Base-by-base conservation (phyloP, 2,888 invertebrate species). In the Isotomurus palustris region DNA sequence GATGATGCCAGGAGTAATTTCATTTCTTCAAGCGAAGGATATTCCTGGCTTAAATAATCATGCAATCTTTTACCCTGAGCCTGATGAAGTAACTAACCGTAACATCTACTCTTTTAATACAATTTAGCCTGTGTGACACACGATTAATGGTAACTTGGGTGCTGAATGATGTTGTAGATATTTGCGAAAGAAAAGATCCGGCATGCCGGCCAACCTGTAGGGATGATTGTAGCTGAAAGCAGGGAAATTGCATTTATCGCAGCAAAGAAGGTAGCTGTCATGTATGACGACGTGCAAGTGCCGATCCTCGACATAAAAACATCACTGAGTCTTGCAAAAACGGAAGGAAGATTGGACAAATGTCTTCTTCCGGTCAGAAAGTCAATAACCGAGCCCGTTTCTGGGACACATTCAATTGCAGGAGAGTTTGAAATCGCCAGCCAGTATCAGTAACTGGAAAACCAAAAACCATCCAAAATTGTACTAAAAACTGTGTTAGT, bases 1-100 rank as follows among this genome's bases (percentile, higher is more conserved):
- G 82, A 76, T 76, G 63, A 76, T 82, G 35, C 78, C 82, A 3
- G 87, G 87, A 0, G 85, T 87, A 0, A 69, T 83, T 28, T 82
- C 81, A 0, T 85, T 84, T 69, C 79, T 80, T 58, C 80, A 82
- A 21, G 83, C 84, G 1, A 80, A 82, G 69, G 87, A 88, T 70
- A 80, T 88, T 28, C 86, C 86, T 0, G 86, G 86, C 0, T 76
- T 75, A 36, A 87, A 87, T 73, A 74, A 75, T 22, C 84, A 82
- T 69, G 29, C 55, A 8, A 56, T 58, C 19, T 56, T 57, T 57
- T 43, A 40, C 3, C 28, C 32, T 1, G 22, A 49, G 25, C 24
- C 41, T 4, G 62, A 62, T 36, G 58, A 62, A 53, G 54, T 41
- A 38, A 40, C 24, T 40, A 40, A n/a, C 6, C n/a, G 40, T n/a